Evolutionary conservation across 1,140 invertebrate species (phyloP), one percentile per base, ranked within the genome.

Genomic region (Temnothorax nylanderi): DNA sequence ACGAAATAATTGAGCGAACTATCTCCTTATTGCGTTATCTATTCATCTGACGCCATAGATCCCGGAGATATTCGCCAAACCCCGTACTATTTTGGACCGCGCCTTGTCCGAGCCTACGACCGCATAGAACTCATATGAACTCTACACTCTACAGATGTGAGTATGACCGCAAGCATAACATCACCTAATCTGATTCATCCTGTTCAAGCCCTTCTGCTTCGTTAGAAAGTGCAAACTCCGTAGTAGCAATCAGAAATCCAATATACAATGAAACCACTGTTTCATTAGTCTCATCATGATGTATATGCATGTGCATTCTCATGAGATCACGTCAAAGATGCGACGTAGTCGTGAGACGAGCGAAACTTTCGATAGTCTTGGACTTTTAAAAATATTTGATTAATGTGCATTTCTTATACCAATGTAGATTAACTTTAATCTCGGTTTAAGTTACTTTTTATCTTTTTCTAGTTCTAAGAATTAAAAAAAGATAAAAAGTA

Each of bases 171-270:
- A 44, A 69, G 49, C 49, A 13, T 47, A 56, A 56, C 64, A 62
- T 71, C 49, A n/a, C 13, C 26, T 81, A 81, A 81, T 81, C 47
- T 71, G 49, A 81, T 81, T 81, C 64, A 47, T 81, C 26, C 26
- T 26, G 26, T 26, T 26, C 26, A 1, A 26, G 18, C 75, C 41
- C 75, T 77, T 76, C 60, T 58, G 72, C 54, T 76, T 76, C 72
- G 72, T 76, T 76, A 76, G 72, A 65, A 47, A 80, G 34, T 51
- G 60, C 65, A 81, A 81, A 71, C 64, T 69, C 37, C 49, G 47
- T 69, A 16, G 49, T 56, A 16, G 64, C 34, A 81, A 81, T 69
- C 64, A 71, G 64, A 81, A 81, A 81, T 81, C 21, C 64, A 41
- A 47, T 21, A 47, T 41, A 54, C 32, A 3, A 64, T 54, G 47